Conservation (phyloP, 2,113 vertebrate genomes). For the Poecile atricapillus region DNA sequence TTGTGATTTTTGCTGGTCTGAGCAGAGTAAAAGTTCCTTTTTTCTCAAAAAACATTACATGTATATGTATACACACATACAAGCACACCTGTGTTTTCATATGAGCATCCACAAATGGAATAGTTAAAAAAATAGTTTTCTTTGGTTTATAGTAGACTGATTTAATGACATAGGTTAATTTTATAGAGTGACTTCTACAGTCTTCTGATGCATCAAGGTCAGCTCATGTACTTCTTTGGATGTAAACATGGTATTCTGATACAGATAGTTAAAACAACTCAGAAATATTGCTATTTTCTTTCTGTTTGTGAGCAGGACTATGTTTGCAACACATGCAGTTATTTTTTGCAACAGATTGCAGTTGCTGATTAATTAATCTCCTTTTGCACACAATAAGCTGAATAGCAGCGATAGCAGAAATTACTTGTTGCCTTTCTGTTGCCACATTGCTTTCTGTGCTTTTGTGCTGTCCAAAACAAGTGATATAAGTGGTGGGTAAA, state of each 20-base stretch:
- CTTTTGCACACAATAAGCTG: neutral
- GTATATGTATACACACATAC: accelerated
- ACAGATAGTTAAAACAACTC: neutral
- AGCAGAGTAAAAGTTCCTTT: neutral
- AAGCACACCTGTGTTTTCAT: neutral
- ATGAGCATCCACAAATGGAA: neutral
- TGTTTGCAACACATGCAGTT: neutral
- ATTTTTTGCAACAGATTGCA: neutral
- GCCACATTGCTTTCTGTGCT: neutral
- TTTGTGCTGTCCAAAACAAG: neutral
- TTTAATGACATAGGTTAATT: neutral
- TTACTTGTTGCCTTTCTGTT: neutral
- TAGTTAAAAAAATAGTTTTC: neutral
- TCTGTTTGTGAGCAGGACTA: neutral
- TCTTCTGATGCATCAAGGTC: neutral
- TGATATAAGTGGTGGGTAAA: neutral
- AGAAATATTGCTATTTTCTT: neutral
- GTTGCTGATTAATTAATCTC: neutral
- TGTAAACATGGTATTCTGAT: neutral
- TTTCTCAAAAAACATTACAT: neutral
- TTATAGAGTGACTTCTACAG: neutral
- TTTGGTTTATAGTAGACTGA: neutral
- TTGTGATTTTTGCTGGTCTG: neutral
- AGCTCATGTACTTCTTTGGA: neutral
- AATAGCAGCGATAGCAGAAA: neutral